These are phyloP conservation scores for Heteromyza rotundicornis DNA, from an alignment of 2,888 invertebrate species.

Conservation along the genomic window DNA sequence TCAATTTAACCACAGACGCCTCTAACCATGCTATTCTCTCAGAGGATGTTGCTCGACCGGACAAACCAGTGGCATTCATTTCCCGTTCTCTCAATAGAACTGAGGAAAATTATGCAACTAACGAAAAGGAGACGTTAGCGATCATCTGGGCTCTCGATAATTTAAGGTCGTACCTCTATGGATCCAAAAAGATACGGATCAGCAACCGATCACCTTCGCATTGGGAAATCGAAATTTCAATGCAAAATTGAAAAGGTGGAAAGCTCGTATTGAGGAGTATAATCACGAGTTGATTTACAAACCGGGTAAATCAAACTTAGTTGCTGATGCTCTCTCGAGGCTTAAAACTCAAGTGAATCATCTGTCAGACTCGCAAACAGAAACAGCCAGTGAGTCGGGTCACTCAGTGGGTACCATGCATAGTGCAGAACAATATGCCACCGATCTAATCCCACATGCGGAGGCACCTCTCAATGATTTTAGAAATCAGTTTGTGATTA, in stretches of 20 bases:
- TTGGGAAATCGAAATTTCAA: background rate
- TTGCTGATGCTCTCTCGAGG: slow-evolving; percentile 21
- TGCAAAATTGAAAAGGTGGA: slow-evolving; percentile 21
- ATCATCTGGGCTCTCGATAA: slow-evolving; percentile 27
- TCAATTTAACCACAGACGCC: too few relatives aligned
- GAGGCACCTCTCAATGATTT: slow-evolving; percentile 19
- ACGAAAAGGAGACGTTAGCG: slow-evolving; percentile 26
- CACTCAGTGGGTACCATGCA: background rate
- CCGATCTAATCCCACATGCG: slow-evolving; percentile 12
- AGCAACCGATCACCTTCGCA: slow-evolving; percentile 17
- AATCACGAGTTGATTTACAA: slow-evolving; percentile 22
- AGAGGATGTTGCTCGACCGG: too few relatives aligned
- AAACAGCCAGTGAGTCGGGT: background rate
- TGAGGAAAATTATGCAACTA: too few relatives aligned
- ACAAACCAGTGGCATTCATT: too few relatives aligned
- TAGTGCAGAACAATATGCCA: slow-evolving; percentile 15
- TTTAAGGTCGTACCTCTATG: slow-evolving; percentile 22
- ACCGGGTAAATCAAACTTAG: slow-evolving; percentile 18
- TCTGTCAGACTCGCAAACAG: background rate
- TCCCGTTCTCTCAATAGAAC: too few relatives aligned
- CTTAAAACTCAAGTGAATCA: slow-evolving; percentile 4
- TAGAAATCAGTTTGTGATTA: slow-evolving; percentile 16
- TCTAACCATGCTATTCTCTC: too few relatives aligned
- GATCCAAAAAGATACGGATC: slow-evolving; percentile 18
- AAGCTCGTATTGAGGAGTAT: slow-evolving; percentile 21